A percentile compares a stretch with the other conserved stretches of the same genome.
phyloP scores from a whole-genome alignment of 1,140 invertebrate species.

The Brachionus paranguensis region DNA sequence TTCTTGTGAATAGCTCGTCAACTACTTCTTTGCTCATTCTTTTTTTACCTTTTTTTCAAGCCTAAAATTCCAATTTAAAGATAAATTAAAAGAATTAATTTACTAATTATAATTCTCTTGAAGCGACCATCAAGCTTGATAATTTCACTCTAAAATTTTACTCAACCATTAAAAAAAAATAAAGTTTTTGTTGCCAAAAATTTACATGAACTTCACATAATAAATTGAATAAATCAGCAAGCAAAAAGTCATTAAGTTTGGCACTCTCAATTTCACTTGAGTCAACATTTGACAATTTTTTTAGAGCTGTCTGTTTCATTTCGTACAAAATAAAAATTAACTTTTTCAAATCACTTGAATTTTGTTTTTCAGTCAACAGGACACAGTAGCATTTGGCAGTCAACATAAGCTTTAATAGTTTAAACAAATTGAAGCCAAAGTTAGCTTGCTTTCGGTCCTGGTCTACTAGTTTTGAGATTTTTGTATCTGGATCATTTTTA shows the following conservation, averaged over 20 bases:
- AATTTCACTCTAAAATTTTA: background rate
- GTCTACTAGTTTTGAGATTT: background rate
- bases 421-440: conserved; percentile 4
- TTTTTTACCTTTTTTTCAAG: background rate
- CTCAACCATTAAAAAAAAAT: background rate
- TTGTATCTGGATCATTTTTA: background rate
- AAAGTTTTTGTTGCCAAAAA: background rate
- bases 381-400: conserved; percentile 28
- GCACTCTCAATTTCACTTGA: background rate
- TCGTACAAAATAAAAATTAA: background rate
- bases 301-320: background rate
- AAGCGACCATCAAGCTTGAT: background rate
- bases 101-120: conserved; percentile 3
- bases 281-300: background rate
- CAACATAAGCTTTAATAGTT: background rate
- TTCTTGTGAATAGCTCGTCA: background rate
- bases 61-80: background rate
- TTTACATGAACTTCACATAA: conserved; percentile 19
- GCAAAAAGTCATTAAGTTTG: background rate
- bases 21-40: background rate
- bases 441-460: background rate
- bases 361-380: background rate
- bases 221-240: conserved; percentile 16
- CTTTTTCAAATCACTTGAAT: background rate
- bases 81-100: background rate